Percentiles rank a stretch among this genome's conserved stretches.
Conservation (phyloP, 1,140 invertebrate species). For the Eurosta solidaginis region DNA sequence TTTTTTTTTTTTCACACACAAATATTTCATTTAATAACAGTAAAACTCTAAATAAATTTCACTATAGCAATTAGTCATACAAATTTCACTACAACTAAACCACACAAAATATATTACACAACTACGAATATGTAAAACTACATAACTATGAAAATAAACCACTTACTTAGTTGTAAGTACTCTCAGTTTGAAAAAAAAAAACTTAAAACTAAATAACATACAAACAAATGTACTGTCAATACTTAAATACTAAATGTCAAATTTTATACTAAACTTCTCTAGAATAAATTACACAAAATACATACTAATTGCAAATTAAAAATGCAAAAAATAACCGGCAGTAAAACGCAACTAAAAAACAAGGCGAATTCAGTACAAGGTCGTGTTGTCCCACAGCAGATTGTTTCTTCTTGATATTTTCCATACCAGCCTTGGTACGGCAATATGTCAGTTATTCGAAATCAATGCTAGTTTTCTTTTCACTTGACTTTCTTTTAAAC, state of each 20-base stretch:
- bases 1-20: not conserved
- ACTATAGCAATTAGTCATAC: not conserved
- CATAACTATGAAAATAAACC: not conserved
- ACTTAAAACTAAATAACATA: not conserved
- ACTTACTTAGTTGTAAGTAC: not conserved
- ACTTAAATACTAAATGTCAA: slow-evolving; percentile 6
- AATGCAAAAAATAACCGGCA: not conserved
- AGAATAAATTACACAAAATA: not conserved
- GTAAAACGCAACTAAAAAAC: not conserved
- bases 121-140: not conserved
- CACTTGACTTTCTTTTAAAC: too few relatives aligned
- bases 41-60: not conserved
- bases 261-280: not conserved
- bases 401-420: too few relatives aligned
- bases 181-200: not conserved
- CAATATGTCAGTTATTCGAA: too few relatives aligned
- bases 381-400: too few relatives aligned
- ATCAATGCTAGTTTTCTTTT: too few relatives aligned
- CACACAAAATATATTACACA: not conserved
- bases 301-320: not conserved
- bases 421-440: too few relatives aligned
- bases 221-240: not conserved
- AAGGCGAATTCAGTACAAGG: too few relatives aligned
- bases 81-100: not conserved
- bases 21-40: not conserved